These are phyloP conservation scores for Drusus annulatus DNA, from an alignment of 1,140 invertebrate genomes.

Conservation along the genomic window DNA sequence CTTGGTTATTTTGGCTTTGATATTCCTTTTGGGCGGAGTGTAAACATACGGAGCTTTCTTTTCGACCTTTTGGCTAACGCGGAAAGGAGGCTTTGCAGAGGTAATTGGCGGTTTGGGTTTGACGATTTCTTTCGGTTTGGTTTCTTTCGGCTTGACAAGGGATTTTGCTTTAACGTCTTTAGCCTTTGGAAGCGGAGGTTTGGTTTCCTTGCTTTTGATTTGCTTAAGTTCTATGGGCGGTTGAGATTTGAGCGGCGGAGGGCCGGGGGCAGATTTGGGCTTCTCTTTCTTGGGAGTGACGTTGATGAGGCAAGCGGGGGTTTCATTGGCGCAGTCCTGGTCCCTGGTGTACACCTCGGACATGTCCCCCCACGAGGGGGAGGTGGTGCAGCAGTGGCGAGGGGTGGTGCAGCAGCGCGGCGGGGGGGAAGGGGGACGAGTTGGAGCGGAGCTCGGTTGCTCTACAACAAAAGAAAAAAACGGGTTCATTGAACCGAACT, in stretches of 20 bases:
- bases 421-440: conserved; percentile 63
- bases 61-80: conserved; percentile 40
- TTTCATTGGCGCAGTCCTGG: conserved; percentile 66
- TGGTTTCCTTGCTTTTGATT: conserved; percentile 46
- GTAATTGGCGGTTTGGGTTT: conserved; percentile 38
- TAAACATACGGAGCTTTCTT: conserved; percentile 48
- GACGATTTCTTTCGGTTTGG: conserved; percentile 42
- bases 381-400: conserved; percentile 66
- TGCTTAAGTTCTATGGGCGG: conserved; percentile 39
- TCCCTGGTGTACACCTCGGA: conserved; percentile 68
- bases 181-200: conserved; percentile 37
- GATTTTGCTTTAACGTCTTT: conserved; percentile 47
- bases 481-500: conserved; percentile 49
- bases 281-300: conserved; percentile 65
- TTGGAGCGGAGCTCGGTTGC: conserved; percentile 61
- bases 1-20: conserved; percentile 44
- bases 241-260: conserved; percentile 42
- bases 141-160: conserved; percentile 43
- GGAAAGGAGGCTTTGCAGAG: conserved; percentile 21
- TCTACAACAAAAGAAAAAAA: conserved; percentile 61
- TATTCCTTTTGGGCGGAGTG: conserved; percentile 48
- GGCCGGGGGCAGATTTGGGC: conserved; percentile 59
- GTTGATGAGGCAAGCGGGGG: conserved; percentile 69
- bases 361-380: conserved; percentile 64
- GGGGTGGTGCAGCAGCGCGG: conserved; percentile 64